phyloP scores from a whole-genome alignment of 2,888 invertebrate species.

The Agonopterix arenella region DNA sequence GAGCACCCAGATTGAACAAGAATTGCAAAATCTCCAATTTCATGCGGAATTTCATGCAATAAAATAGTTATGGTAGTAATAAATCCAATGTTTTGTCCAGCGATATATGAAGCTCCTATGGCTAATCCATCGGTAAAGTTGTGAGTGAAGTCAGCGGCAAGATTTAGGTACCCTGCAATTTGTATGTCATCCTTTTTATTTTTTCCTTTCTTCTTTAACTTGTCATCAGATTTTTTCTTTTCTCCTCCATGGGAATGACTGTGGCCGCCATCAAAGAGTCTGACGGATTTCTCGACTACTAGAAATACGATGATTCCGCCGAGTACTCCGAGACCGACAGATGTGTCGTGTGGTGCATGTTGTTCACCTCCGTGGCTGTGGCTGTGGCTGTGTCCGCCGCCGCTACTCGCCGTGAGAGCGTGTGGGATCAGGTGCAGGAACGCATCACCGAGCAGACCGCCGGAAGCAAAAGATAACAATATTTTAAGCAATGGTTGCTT shows the following conservation, averaged over 20 bases:
- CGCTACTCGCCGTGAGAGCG: slow-evolving; percentile 77
- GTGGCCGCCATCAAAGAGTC: slow-evolving; percentile 90
- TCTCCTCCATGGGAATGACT: slow-evolving; percentile 82
- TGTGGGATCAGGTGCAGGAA: slow-evolving; percentile 99
- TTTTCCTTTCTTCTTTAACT: slow-evolving; percentile 50
- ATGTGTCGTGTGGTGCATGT: slow-evolving; percentile 84
- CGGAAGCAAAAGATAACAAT: slow-evolving; percentile 94
- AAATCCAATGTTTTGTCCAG: slow-evolving; percentile 90
- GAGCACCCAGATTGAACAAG: slow-evolving; percentile 97
- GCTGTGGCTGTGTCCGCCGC: slow-evolving; percentile 61
- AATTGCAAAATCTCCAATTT: slow-evolving; percentile 99
- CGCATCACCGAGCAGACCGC: slow-evolving; percentile 97
- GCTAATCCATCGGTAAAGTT: slow-evolving; percentile 99
- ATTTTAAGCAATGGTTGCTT: slow-evolving; percentile 93
- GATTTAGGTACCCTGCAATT: slow-evolving; percentile 90
- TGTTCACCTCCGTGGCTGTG: slow-evolving; percentile 72
- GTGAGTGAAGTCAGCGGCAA: slow-evolving; percentile 98
- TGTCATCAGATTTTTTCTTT: slow-evolving; percentile 60
- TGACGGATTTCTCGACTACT: slow-evolving; percentile 94
- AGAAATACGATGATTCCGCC: slow-evolving; percentile 95
- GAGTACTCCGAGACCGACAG: slow-evolving; percentile 95
- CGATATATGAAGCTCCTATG: slow-evolving; percentile 97
- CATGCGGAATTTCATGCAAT: slow-evolving; percentile 99
- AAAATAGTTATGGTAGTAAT: slow-evolving; percentile 97
- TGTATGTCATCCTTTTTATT: slow-evolving; percentile 65